Evolutionary conservation across 2,797 vertebrate genomes (phyloP).

Genomic region (Hydrophis major): DNA sequence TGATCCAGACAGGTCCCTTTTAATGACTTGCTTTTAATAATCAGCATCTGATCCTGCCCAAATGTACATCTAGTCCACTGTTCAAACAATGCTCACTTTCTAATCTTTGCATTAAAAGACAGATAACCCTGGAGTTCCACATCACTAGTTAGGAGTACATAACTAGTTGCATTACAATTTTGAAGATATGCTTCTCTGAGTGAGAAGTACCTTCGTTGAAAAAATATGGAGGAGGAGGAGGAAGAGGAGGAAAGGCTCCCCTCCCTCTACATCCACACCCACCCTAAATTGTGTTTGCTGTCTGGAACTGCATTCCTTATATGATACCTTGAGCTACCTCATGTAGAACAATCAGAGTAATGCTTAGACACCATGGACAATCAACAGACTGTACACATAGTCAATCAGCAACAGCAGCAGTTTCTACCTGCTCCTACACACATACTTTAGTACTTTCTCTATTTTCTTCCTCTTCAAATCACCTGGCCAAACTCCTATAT

Average conservation of each 20-base stretch:
- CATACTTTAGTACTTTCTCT: neutral
- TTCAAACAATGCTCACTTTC: neutral
- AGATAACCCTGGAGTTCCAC: neutral
- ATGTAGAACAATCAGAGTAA: neutral
- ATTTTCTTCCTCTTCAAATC: neutral
- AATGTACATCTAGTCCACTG: neutral
- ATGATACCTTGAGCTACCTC: neutral
- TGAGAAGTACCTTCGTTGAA: neutral
- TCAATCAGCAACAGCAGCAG: neutral
- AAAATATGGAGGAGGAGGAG: neutral
- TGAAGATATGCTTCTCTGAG: neutral
- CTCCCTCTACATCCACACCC: neutral
- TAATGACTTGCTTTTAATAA: neutral
- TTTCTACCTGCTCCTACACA: neutral
- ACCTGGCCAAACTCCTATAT: neutral
- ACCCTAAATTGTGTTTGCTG: neutral
- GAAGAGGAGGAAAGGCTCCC: too few relatives aligned
- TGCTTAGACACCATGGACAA: neutral
- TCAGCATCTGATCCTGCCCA: neutral
- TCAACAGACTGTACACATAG: neutral
- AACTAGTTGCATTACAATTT: neutral
- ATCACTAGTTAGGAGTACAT: neutral
- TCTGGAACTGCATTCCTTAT: neutral
- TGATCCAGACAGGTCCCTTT: neutral
- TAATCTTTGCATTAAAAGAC: neutral